Evolutionary conservation across 2,888 invertebrate genomes (phyloP).

Genomic region (Protodeltote pygarga): DNA sequence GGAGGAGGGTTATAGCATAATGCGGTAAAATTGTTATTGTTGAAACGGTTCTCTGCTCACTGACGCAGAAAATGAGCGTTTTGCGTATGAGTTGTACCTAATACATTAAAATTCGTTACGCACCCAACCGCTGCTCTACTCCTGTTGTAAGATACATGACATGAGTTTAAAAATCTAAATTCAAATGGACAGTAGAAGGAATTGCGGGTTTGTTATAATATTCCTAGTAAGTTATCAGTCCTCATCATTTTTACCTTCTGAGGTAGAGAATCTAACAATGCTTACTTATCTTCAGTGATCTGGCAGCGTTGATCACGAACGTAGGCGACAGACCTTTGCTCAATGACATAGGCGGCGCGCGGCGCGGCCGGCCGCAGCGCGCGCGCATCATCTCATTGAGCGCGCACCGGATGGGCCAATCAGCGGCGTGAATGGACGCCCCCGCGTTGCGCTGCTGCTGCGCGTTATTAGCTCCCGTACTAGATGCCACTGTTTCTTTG

Average conservation of each 20-base stretch:
- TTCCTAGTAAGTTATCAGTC: conserved; percentile 26
- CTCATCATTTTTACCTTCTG: conserved; percentile 37
- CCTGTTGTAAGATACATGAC: conserved; percentile 16
- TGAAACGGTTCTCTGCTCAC: conserved; percentile 68
- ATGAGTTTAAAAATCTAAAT: conserved; percentile 3
- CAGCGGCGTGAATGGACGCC: conserved; percentile 86
- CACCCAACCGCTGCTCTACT: conserved; percentile 19
- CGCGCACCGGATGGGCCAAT: conserved; percentile 86
- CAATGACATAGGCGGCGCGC: conserved; percentile 81
- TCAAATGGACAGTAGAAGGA: conserved; percentile 6
- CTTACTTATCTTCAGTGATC: conserved; percentile 63
- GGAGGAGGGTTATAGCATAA: conserved; percentile 71
- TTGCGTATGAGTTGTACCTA: conserved; percentile 56
- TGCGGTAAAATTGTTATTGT: conserved; percentile 76
- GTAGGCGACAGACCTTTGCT: conserved; percentile 85
- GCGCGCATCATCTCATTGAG: conserved; percentile 86
- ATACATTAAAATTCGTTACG: conserved; percentile 44
- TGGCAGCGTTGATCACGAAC: conserved; percentile 69
- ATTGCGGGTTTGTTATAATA: conserved; percentile 12
- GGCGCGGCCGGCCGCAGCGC: conserved; percentile 66
- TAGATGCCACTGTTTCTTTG: conserved; percentile 80
- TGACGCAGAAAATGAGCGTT: conserved; percentile 73
- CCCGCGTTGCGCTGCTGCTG: conserved; percentile 74
- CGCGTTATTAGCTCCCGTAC: conserved; percentile 80
- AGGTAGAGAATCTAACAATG: conserved; percentile 51